These are phyloP conservation scores for Rhyacichthys aspro DNA, from an alignment of 2,797 vertebrate genomes.

Conservation along the genomic window DNA sequence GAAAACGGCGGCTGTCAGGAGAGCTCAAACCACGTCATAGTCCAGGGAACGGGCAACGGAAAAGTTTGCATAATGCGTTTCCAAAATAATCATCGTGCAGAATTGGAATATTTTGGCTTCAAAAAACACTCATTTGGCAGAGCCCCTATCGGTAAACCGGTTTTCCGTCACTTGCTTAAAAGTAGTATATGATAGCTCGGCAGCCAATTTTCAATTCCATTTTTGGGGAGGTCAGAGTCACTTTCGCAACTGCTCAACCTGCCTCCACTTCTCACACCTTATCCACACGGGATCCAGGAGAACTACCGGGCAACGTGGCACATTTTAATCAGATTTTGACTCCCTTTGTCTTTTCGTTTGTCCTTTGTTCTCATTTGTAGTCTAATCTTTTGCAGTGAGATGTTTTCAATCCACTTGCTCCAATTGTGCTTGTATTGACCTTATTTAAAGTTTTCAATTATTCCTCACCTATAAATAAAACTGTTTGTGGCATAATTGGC, in stretches of 20 bases:
- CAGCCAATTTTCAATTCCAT: background rate
- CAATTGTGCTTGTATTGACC: too few species aligned
- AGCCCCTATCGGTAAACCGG: background rate
- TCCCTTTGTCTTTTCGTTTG: constrained; percentile 2
- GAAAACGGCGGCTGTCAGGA: constrained; percentile 20
- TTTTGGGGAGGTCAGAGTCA: constrained; percentile 25
- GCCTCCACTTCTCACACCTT: constrained; percentile 4
- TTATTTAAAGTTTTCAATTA: too few species aligned
- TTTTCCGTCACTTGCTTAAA: constrained; percentile 1
- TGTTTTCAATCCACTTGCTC: too few species aligned
- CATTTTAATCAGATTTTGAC: background rate
- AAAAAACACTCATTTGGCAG: constrained; percentile 8
- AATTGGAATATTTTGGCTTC: constrained; percentile 6
- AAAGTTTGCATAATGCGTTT: constrained; percentile 30
- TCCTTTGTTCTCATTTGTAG: constrained; percentile 25
- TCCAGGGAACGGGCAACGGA: constrained; percentile 10
- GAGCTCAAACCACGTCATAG: constrained; percentile 23
- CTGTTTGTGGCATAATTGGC: too few species aligned
- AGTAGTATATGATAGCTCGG: background rate
- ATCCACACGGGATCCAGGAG: constrained; percentile 5
- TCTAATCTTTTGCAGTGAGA: too few species aligned
- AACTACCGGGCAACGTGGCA: background rate
- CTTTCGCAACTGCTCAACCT: constrained; percentile 2
- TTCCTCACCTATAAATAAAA: too few species aligned
- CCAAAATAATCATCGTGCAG: constrained; percentile 3